phyloP scores from a whole-genome alignment of 2,888 invertebrate genomes.

The Sinhomidia bicolor region DNA sequence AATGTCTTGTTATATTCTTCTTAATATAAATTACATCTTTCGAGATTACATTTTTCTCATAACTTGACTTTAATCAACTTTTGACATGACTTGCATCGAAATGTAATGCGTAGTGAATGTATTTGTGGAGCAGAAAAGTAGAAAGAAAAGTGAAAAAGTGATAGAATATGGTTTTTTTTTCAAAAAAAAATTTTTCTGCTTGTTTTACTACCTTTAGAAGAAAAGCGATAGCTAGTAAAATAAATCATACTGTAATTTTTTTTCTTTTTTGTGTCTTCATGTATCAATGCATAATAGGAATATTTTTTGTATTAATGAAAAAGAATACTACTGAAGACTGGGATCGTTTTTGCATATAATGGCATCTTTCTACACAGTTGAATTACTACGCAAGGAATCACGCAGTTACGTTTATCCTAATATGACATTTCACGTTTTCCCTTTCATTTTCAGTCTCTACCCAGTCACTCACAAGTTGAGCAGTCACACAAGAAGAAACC shows the following conservation, averaged over 20 bases:
- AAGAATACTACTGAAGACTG: neutral
- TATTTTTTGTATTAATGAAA: neutral
- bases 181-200: neutral
- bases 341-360: constrained; percentile 42
- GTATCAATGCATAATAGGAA: neutral
- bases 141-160: neutral
- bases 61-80: constrained; percentile 70
- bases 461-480: neutral
- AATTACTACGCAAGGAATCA: neutral
- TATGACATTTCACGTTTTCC: neutral
- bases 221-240: neutral
- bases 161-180: neutral
- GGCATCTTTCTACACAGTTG: constrained; percentile 11
- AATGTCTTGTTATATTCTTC: constrained; percentile 36
- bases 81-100: constrained; percentile 66
- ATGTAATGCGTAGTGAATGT: constrained; percentile 22
- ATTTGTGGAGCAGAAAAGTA: neutral
- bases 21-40: constrained; percentile 57
- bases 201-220: neutral
- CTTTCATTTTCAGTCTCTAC: neutral
- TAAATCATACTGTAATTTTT: neutral
- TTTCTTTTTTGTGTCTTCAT: neutral
- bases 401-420: neutral
- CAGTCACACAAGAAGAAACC: neutral
- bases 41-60: constrained; percentile 65